These are phyloP conservation scores for Narcine bancroftii DNA, from an alignment of 2,113 vertebrate genomes.

Conservation along the genomic window DNA sequence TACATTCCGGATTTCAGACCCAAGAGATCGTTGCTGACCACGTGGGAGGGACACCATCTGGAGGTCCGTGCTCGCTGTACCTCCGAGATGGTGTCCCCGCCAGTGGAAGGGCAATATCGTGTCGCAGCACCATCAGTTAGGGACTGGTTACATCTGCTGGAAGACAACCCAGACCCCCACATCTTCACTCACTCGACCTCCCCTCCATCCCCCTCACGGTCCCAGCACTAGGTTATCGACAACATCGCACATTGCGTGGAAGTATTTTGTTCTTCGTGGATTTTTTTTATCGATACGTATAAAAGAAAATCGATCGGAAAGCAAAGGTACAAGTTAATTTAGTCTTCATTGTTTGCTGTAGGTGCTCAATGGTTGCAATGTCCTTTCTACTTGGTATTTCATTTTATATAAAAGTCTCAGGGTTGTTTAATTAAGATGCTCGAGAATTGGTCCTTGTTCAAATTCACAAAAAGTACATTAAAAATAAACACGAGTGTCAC, in stretches of 20 bases:
- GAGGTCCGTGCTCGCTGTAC: too few relatives aligned
- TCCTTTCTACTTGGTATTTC: conserved; percentile 97
- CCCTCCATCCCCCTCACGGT: background rate
- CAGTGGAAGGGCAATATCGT: too few relatives aligned
- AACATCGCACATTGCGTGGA: conserved; percentile 53
- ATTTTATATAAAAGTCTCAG: conserved; percentile 10
- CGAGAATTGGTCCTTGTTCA: conserved; percentile 53
- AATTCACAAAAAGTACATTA: conserved; percentile 41
- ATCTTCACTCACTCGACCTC: too few relatives aligned
- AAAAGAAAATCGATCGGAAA: conserved; percentile 38
- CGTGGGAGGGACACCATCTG: too few relatives aligned
- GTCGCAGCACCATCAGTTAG: background rate
- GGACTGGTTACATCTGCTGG: background rate
- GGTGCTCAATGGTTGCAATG: background rate
- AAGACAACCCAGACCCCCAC: background rate
- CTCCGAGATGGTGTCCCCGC: too few relatives aligned
- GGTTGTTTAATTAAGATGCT: conserved; percentile 39
- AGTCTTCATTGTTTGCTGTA: conserved; percentile 23
- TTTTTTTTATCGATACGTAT: conserved; percentile 39
- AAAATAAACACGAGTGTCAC: conserved; percentile 14
- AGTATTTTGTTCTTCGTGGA: conserved; percentile 40
- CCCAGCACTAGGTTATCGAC: conserved; percentile 45
- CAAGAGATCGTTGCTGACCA: background rate
- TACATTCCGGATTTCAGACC: background rate
- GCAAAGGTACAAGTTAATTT: conserved; percentile 44